Percentiles rank a stretch among this genome's conserved stretches.
phyloP scores from a whole-genome alignment of 2,113 vertebrate genomes.

The Marmota monax region DNA sequence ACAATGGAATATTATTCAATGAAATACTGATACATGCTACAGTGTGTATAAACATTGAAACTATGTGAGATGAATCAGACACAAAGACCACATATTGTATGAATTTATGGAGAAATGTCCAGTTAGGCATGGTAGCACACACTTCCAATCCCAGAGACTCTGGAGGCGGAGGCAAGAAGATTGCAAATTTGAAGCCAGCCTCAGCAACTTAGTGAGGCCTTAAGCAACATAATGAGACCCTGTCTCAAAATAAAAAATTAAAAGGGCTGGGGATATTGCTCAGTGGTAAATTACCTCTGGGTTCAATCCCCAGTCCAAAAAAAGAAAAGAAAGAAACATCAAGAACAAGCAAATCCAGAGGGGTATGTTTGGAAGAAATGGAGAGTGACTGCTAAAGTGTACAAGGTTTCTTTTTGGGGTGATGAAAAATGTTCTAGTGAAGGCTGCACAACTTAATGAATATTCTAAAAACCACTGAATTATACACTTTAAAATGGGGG shows the following conservation, averaged over 20 bases:
- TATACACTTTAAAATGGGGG: conserved; percentile 2
- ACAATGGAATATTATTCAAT: neutral
- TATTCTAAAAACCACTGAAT: conserved; percentile 20
- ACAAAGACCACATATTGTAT: neutral
- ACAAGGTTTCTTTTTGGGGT: no score
- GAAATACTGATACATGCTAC: neutral
- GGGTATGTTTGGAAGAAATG: neutral
- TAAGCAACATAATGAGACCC: no score
- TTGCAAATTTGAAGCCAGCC: no score
- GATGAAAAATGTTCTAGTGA: neutral
- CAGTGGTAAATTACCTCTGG: no score
- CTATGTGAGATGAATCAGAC: conserved; percentile 1
- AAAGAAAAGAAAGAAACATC: neutral
- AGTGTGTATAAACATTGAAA: neutral
- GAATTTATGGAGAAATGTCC: neutral
- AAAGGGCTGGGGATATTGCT: no score
- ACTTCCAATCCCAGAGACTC: no score
- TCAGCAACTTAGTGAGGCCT: no score
- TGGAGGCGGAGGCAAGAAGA: no score
- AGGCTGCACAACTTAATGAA: conserved; percentile 1
- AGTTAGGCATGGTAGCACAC: no score
- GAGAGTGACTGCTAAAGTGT: neutral
- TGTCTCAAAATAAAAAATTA: no score
- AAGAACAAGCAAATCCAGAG: neutral
- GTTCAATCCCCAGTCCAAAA: no score